phyloP scores from a whole-genome alignment of 2,888 invertebrate genomes.

The Agrilus cyanescens region DNA sequence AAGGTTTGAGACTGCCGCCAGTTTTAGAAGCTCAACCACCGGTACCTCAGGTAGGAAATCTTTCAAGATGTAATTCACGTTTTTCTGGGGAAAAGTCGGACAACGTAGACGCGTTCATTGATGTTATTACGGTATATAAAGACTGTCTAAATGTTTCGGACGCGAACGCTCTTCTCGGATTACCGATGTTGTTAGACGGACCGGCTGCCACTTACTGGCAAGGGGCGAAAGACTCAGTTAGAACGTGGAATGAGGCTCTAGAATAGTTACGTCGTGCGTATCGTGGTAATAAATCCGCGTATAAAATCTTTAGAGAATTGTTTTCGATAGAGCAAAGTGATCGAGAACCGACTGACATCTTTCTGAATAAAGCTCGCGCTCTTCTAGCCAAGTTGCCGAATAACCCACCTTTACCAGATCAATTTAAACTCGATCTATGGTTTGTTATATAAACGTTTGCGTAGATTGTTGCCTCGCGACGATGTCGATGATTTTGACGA shows the following conservation, averaged over 20 bases:
- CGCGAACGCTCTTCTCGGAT: constrained; percentile 1
- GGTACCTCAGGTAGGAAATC: neutral
- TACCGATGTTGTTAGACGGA: constrained; percentile 2
- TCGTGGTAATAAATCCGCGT: neutral
- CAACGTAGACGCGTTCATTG: constrained; percentile 1
- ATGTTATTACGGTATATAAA: neutral
- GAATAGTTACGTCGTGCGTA: neutral
- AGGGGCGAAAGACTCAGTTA: neutral
- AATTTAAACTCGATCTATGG: constrained; percentile 1
- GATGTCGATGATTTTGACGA: neutral
- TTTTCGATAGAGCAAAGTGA: constrained; percentile 1
- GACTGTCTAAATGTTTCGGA: too few relatives aligned
- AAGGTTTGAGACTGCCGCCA: too few relatives aligned
- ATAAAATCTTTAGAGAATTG: constrained; percentile 1
- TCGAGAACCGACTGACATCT: neutral
- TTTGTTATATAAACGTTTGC: neutral
- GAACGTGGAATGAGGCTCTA: neutral
- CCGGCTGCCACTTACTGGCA: constrained; percentile 2
- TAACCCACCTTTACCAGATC: neutral
- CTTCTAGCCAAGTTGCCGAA: neutral
- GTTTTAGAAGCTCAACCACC: too few relatives aligned
- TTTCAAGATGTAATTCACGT: constrained; percentile 1
- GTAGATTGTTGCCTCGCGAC: neutral
- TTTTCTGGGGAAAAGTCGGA: constrained; percentile 1
- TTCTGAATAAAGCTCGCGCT: constrained; percentile 2